Evolutionary conservation across 1,140 invertebrate genomes (phyloP).

Genomic region (Eumeta japonica): DNA sequence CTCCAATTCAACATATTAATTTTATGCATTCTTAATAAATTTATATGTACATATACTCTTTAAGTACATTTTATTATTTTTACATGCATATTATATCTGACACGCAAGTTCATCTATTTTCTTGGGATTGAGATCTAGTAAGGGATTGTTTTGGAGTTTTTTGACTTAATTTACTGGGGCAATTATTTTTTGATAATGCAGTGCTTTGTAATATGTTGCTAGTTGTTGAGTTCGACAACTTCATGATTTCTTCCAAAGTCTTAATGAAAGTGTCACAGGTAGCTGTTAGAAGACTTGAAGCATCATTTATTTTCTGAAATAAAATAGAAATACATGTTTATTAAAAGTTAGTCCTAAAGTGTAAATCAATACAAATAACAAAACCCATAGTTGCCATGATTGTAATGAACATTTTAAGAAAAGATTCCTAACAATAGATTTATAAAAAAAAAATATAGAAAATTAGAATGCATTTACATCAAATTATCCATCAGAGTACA

Average conservation of each 20-base stretch:
- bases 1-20: no score
- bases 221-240: conserved; percentile 54
- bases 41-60: no score
- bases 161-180: conserved; percentile 17
- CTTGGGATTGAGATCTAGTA: conserved; percentile 39
- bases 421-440: no score
- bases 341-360: no score
- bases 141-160: conserved; percentile 30
- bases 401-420: no score
- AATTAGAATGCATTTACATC: no score
- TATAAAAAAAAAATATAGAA: neutral
- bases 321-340: conserved; percentile 18
- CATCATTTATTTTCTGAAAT: conserved; percentile 73
- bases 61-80: no score
- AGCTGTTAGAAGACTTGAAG: conserved; percentile 69
- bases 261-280: conserved; percentile 84
- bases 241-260: conserved; percentile 79
- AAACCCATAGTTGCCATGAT: no score
- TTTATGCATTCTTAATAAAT: no score
- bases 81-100: no score
- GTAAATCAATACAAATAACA: no score
- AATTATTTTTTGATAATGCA: conserved; percentile 23
- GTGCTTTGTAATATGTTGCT: neutral
- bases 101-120: conserved; percentile 44
- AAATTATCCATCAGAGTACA: no score